Conservation (phyloP, 2,888 invertebrate genomes). For the Spodoptera picta region DNA sequence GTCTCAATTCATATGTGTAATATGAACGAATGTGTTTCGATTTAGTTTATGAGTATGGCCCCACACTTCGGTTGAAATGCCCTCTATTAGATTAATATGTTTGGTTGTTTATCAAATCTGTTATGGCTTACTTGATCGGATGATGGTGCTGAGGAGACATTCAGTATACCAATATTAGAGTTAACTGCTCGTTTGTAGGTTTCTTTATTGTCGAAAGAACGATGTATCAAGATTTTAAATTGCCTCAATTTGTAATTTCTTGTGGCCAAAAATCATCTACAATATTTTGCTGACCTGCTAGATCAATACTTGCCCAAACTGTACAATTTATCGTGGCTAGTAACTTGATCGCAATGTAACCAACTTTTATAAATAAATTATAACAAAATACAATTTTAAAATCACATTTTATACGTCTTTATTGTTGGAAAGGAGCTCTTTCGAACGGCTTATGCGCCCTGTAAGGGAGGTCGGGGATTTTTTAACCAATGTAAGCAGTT, state of each 20-base stretch:
- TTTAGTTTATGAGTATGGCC: constrained; percentile 61
- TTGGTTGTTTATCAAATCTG: constrained; percentile 52
- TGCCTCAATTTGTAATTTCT: no score
- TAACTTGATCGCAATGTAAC: no score
- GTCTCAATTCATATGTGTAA: constrained; percentile 84
- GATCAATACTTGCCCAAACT: no score
- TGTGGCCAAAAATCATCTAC: no score
- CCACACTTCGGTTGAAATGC: constrained; percentile 43
- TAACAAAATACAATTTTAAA: constrained; percentile 23
- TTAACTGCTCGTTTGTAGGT: no score
- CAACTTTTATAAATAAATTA: constrained; percentile 26
- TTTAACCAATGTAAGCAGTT: constrained; percentile 80
- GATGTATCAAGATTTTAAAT: no score
- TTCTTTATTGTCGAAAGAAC: no score
- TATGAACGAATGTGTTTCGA: constrained; percentile 81
- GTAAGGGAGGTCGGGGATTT: constrained; percentile 68
- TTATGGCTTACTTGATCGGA: constrained; percentile 33
- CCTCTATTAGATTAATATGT: constrained; percentile 54
- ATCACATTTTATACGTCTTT: constrained; percentile 29
- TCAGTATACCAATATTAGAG: background rate
- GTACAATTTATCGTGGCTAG: no score
- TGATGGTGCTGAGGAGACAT: constrained; percentile 1
- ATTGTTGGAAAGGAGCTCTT: constrained; percentile 60
- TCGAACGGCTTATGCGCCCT: constrained; percentile 64
- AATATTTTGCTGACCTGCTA: no score